Evolutionary conservation across 1,140 invertebrate genomes (phyloP), one percentile per base, ranked within the genome.

Genomic region (Drosophila bipectinata): DNA sequence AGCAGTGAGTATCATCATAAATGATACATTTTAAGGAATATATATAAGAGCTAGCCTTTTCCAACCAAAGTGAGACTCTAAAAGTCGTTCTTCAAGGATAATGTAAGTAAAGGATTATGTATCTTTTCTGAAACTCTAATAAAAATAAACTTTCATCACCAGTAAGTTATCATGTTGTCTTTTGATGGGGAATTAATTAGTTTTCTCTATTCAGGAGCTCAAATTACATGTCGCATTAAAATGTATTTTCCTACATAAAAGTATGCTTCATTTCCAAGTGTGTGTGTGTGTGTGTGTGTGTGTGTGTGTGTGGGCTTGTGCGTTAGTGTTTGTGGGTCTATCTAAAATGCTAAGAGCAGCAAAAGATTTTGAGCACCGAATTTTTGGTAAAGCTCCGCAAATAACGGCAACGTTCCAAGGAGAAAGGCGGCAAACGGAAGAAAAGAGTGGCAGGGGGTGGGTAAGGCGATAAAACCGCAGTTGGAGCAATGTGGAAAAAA

Each of bases 331-430:
- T 2, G 49, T 30, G 41, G 6, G 14, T 56, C 58, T 21, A 63
- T 52, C 45, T 32, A 56, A 71, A 44, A 81, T 77, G 74, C 60
- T 62, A 58, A 64, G 73, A 76, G 59, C 61, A 78, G 66, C 83
- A 67, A 77, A 69, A 78, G 61, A 85, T 75, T 80, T 87, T 82
- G 47, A 71, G 82, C 64, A 75, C 71, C 63, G 55, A 85, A 80
- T 63, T 81, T 85, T 18, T 64, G 26, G 47, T 60, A 80, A 85
- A 85, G 69, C 61, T 44, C 51, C 47, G 53, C 52, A 74, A 74
- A 56, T 52, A 74, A 73, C 69, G 71, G 39, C 71, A 39, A 39
- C 21, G 72, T 30, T 18, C 52, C 15, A 12, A 32, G 5, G 15
- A 41, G 58, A 57, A 28, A 41, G 8, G 53, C 26, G 26, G 32